phyloP scores from a whole-genome alignment of 2,797 vertebrate genomes.

The Danio albolineatus region DNA sequence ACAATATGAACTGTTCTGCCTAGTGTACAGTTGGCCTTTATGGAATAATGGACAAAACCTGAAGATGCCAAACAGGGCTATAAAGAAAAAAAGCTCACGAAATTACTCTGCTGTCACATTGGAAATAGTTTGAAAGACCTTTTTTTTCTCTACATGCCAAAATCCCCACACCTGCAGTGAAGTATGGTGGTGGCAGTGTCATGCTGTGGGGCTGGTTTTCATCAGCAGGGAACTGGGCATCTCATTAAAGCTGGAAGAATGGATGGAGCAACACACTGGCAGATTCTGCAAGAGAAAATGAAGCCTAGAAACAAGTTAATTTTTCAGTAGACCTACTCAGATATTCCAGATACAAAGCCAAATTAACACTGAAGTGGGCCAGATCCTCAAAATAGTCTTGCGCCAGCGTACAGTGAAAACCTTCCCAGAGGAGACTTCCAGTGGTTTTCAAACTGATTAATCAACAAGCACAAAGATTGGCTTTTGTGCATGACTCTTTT shows the following conservation, averaged over 20 bases:
- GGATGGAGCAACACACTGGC: background rate
- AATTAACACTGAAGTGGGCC: background rate
- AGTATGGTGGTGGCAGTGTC: background rate
- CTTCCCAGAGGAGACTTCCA: background rate
- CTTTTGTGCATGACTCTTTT: too few species aligned
- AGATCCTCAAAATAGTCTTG: background rate
- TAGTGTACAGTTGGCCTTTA: background rate
- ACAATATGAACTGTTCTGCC: background rate
- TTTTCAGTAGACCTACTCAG: background rate
- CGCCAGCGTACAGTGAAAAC: background rate
- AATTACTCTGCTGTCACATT: background rate
- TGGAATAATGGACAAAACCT: background rate
- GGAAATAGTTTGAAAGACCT: background rate
- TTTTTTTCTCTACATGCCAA: background rate
- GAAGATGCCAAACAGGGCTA: background rate
- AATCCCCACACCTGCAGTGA: background rate
- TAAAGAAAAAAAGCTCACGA: background rate
- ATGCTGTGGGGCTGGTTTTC: conserved; percentile 28
- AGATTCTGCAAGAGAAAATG: background rate
- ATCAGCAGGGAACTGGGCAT: conserved; percentile 8
- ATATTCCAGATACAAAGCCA: background rate
- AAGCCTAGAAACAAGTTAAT: background rate
- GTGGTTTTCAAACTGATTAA: background rate
- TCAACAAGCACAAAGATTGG: too few species aligned
- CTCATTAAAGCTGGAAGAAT: conserved; percentile 22